Base-by-base conservation (phyloP, 1,140 invertebrate genomes). In the Drosophila malerkotliana region DNA sequence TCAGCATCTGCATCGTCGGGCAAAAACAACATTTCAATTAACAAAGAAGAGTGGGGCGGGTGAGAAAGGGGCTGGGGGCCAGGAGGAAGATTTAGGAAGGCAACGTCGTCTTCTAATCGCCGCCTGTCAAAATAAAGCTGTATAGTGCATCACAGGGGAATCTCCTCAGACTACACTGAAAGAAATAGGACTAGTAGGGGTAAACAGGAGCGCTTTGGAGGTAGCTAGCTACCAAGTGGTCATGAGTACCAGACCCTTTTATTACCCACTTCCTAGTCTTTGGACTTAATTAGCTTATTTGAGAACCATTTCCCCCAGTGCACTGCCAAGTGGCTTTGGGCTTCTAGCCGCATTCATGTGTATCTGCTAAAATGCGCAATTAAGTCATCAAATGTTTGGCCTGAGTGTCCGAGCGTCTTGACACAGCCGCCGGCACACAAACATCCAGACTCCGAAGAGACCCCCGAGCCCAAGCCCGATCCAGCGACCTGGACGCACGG, bases 361-460 rank as follows among this genome's bases (percentile, higher is more conserved):
- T 76, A 67, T 68, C 66, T 79, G 82, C 72, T 82, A 87, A 88
- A 82, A 87, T 82, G 82, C 74, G 78, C 82, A 87, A 87, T 87
- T 88, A 87, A 87, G 83, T 79, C 78, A 87, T 87, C 82, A 85
- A 81, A 85, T 60, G 81, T 76, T 76, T 76, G 72, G 73, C 73
- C 55, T 14, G 55, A 76, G 63, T 80, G 72, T 68, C 72, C 81
- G 63, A 80, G 80, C 59, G 72, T 71, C 74, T 79, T 66, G 73
- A 68, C 73, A 56, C 47, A 30, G 54, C 71, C 53, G 30, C 56
- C 51, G 32, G 52, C 34, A 34, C 34, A 48, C 32, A 51, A 24
- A 57, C 14, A 9, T 21, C 44, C 44, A 18, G 44, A 44, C n/a
- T 15, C 14, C 41, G 8, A 44, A 18, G 41, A 28, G 28, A 18